Percentiles rank a stretch among this genome's conserved stretches.
phyloP scores from a whole-genome alignment of 2,797 vertebrate genomes.

The Oreochromis grahami region DNA sequence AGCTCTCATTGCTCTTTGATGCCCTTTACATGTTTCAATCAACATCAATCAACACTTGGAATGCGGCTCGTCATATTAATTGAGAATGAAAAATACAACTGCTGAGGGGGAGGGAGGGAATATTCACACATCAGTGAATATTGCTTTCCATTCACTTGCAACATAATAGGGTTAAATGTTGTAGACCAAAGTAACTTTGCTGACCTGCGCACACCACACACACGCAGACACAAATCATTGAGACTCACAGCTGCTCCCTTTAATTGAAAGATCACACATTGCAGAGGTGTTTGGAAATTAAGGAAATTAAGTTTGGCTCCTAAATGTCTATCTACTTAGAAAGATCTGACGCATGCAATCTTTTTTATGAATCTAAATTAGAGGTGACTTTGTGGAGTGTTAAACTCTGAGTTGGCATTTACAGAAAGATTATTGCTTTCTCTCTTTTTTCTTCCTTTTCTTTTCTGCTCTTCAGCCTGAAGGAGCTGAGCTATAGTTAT shows the following conservation, averaged over 20 bases:
- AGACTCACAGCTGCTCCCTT: slow-evolving; percentile 15
- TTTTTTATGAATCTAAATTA: slow-evolving; percentile 61
- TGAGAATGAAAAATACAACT: slow-evolving; percentile 29
- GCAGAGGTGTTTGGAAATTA: slow-evolving; percentile 45
- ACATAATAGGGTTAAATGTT: slow-evolving; percentile 44
- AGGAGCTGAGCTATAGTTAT: slow-evolving; percentile 19
- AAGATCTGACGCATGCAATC: slow-evolving; percentile 60
- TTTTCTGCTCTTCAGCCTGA: slow-evolving; percentile 1
- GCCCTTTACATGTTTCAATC: slow-evolving; percentile 75
- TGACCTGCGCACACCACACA: slow-evolving; percentile 8
- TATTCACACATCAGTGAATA: slow-evolving; percentile 24
- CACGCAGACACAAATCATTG: slow-evolving; percentile 6
- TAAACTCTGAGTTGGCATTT: slow-evolving; percentile 54
- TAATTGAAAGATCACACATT: slow-evolving; percentile 52
- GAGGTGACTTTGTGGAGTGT: slow-evolving; percentile 63
- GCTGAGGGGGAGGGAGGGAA: neutral
- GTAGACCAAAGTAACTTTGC: slow-evolving; percentile 1
- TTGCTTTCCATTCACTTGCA: slow-evolving; percentile 12
- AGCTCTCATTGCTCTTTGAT: slow-evolving; percentile 56
- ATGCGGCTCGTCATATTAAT: slow-evolving; percentile 59
- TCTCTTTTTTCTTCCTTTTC: neutral
- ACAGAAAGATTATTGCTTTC: slow-evolving; percentile 40
- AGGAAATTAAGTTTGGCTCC: slow-evolving; percentile 58
- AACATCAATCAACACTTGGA: slow-evolving; percentile 67
- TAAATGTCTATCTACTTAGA: slow-evolving; percentile 41